Base-by-base conservation (phyloP, 2,113 vertebrate species). In the Philantomba maxwellii region DNA sequence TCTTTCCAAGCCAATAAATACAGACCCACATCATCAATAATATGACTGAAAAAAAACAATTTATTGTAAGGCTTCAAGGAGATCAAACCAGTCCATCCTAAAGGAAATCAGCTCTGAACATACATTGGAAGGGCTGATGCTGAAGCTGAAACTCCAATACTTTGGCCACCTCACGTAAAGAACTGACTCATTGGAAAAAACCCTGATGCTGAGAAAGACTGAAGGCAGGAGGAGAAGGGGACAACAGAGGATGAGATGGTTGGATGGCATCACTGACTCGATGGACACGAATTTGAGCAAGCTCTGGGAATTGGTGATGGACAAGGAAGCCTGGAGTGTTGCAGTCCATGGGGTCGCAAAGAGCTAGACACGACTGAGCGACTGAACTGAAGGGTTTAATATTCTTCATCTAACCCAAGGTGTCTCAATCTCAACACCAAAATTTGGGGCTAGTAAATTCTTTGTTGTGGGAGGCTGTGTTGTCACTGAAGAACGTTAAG, bases 31-130 rank as follows among this genome's bases (percentile, higher is more conserved):
- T 14, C 43, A 81, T 55, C 30, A 70, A 53, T 86, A 66, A 33
- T 92, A 53, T 33, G 33, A 43, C n/a, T 92, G n/a, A 64, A 92
- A 95, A 92, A 95, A 95, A 73, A 51, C 7, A 91, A 53, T 36
- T 88, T 85, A 51, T 26, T 28, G 2, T 28, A 26, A 26, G 26
- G 49, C 70, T 75, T 70, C 66, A 39, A 39, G 66, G n/a, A 70
- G 19, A 39, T 70, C n/a, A 39, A 70, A 70, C n/a, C n/a, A 70
- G 66, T 70, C n/a, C 19, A 39, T 70, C 66, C n/a, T 70, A 23
- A 70, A 70, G n/a, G 66, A 70, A 39, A 70, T 23, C n/a, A 39
- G 66, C 21, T 21, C 66, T 36, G n/a, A 70, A 62, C 30, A 62
- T 62, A 33, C 66, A 70, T 2, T 39, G n/a, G 66, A 70, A 70